Evolutionary conservation across 2,113 vertebrate genomes (phyloP).

Genomic region (Alectura lathami): DNA sequence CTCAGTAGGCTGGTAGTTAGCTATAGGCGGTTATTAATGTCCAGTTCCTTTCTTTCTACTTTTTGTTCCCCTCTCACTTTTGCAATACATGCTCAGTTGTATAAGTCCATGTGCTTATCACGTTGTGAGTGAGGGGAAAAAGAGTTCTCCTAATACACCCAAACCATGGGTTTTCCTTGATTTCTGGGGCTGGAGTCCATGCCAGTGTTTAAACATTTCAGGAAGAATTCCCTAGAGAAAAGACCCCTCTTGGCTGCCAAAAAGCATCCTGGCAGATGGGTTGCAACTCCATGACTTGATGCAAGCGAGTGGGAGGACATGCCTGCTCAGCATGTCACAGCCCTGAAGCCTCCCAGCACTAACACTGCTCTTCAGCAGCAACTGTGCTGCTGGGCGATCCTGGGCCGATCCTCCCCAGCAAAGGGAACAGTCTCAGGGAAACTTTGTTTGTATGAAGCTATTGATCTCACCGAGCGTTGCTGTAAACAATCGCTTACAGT

Average conservation of each 20-base stretch:
- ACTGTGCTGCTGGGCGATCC: not conserved
- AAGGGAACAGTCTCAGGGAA: not conserved
- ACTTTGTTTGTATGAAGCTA: not conserved
- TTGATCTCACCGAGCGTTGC: not conserved
- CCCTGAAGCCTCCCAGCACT: not conserved
- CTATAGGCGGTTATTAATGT: not conserved
- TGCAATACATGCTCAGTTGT: not conserved
- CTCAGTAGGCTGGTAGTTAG: not conserved
- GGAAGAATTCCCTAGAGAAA: not conserved
- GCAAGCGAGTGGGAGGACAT: not conserved
- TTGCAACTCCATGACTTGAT: not conserved
- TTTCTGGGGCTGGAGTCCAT: not conserved
- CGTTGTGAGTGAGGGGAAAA: not conserved
- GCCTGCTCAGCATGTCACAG: rapidly evolving
- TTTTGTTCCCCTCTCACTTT: not conserved
- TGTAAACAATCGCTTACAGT: not conserved
- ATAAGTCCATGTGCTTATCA: not conserved
- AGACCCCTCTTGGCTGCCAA: not conserved
- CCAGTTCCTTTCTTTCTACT: not conserved
- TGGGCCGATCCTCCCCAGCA: not conserved
- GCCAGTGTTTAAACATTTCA: not conserved
- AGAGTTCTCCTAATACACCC: not conserved
- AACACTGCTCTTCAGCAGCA: not conserved
- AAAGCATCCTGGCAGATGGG: slow-evolving; percentile 24
- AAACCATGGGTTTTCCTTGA: not conserved